phyloP scores from a whole-genome alignment of 2,113 vertebrate species.

The Genyomyrus donnyi region DNA sequence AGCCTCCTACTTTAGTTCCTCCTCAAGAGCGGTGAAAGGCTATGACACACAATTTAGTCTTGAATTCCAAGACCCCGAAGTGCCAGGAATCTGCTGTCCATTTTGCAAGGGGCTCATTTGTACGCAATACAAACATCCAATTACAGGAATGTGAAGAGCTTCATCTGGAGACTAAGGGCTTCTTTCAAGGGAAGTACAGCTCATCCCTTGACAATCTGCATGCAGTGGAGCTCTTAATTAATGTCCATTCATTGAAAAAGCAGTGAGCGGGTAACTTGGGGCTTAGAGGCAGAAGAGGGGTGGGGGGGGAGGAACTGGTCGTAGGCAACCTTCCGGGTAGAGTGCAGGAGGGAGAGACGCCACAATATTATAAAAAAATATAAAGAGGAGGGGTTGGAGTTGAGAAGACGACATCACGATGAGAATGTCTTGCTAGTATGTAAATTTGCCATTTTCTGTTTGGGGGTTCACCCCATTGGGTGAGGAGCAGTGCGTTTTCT shows the following conservation, averaged over 20 bases:
- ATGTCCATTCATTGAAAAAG: slow-evolving; percentile 27
- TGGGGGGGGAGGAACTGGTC: neutral
- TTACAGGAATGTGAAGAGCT: slow-evolving; percentile 27
- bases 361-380: neutral
- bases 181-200: neutral
- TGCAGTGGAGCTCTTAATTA: slow-evolving; percentile 32
- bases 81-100: slow-evolving; percentile 1
- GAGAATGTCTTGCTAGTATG: neutral
- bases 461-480: neutral
- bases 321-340: neutral
- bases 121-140: slow-evolving; percentile 34
- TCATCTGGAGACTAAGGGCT: slow-evolving; percentile 17
- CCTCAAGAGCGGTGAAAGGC: neutral
- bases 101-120: slow-evolving; percentile 23
- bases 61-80: neutral
- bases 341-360: neutral
- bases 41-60: neutral
- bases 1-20: neutral
- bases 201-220: neutral
- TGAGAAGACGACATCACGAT: neutral
- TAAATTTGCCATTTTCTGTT: neutral
- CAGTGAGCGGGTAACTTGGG: slow-evolving; percentile 26
- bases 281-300: neutral
- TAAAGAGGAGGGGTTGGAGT: neutral
- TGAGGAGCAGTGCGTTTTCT: neutral